Evolutionary conservation across 2,888 invertebrate species (phyloP), one percentile per base, ranked within the genome.

Genomic region (Drosophila acutilabella): DNA sequence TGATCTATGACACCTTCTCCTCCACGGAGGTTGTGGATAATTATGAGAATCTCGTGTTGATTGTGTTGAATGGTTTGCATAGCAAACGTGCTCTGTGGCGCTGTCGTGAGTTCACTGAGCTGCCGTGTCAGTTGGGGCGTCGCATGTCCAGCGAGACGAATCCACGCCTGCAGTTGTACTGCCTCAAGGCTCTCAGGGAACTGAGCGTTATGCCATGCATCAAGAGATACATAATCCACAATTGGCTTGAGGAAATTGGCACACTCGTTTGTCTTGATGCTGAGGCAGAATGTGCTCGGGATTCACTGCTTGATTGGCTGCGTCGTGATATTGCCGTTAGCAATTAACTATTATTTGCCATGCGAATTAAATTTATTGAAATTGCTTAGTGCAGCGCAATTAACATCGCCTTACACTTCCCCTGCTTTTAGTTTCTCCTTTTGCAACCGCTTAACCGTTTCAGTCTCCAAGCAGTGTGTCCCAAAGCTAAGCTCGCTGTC

Each of bases 141-240:
- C 64, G 86, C 30, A 80, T 84, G 71, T 3, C 16, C 30, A 59
- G 60, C 16, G 23, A 41, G 0, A 30, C 38, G 4, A 89, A 90
- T 67, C 64, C 73, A 0, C 74, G 74, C 18, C 76, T 89, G 66
- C 92, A 92, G 64, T 60, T 91, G 10, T 90, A 88, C 54, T 89
- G 90, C 52, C 59, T 92, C 7, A 88, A 90, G 80, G 83, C 71
- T 0, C 68, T 92, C 11, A 88, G 91, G 0, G 85, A 90, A 36
- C 73, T 92, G 65, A 89, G 82, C 10, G 86, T 78, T 3, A 90
- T 92, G 90, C 92, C 92, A 0, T 88, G 89, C 53, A 78, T 86
- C 16, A 91, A 91, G 69, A 78, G 90, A 23, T 92, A 85, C 48
- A 89, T 91, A 1, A 79, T 83, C 7, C 81, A 57, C 38, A 84